A percentile compares a stretch with the other conserved stretches of the same genome.
These are phyloP conservation scores for Allygus modestus DNA, from an alignment of 2,888 invertebrate species.

Conservation along the genomic window DNA sequence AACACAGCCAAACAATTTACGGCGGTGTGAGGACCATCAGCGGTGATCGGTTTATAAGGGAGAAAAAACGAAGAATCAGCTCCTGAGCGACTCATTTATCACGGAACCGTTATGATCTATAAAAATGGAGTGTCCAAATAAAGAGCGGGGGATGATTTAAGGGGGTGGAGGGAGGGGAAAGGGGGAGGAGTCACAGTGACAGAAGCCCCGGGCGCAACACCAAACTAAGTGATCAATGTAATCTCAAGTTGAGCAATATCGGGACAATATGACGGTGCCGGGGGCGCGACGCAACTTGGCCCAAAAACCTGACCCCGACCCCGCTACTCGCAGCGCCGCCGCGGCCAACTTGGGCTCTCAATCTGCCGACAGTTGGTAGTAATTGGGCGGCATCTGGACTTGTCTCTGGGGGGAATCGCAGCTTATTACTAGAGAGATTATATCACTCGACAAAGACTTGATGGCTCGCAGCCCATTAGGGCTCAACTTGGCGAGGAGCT, in stretches of 20 bases:
- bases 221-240: constrained; percentile 46
- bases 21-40: neutral
- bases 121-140: constrained; percentile 48
- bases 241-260: constrained; percentile 45
- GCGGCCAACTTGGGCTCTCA: neutral
- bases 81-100: constrained; percentile 17
- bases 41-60: constrained; percentile 9
- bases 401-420: neutral
- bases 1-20: neutral
- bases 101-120: constrained; percentile 37
- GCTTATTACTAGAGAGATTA: neutral
- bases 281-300: constrained; percentile 33
- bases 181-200: neutral
- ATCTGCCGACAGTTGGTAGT: constrained; percentile 16
- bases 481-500: neutral
- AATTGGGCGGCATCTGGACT: constrained; percentile 37
- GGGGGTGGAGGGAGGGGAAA: neutral
- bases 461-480: neutral
- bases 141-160: neutral
- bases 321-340: neutral
- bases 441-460: neutral
- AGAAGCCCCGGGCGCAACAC: constrained; percentile 30
- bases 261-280: constrained; percentile 23
- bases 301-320: constrained; percentile 29
- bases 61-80: constrained; percentile 34